Evolutionary conservation across 2,113 vertebrate genomes (phyloP).

Genomic region (Epinephelus fuscoguttatus): DNA sequence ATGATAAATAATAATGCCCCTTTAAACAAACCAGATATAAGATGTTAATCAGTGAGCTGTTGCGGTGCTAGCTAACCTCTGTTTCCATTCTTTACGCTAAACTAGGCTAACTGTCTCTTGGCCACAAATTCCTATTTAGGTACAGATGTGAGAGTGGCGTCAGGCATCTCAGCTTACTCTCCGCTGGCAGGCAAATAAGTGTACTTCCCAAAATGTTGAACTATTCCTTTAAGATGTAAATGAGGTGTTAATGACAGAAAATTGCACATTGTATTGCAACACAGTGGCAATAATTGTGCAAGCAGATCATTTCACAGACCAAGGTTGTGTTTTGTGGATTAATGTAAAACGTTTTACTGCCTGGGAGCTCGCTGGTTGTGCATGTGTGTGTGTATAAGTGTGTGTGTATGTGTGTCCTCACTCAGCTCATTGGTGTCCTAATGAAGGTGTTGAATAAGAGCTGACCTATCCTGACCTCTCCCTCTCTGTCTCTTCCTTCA

Average conservation of each 20-base stretch:
- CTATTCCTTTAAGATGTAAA: conserved; percentile 14
- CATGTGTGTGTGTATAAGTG: conserved; percentile 14
- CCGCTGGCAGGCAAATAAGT: neutral
- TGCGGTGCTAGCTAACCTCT: neutral
- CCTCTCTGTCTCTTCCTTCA: conserved; percentile 67
- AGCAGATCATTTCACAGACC: conserved; percentile 39
- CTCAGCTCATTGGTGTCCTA: conserved; percentile 68
- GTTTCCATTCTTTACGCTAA: conserved; percentile 13
- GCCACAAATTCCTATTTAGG: neutral
- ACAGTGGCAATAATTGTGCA: neutral
- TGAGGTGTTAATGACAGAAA: conserved; percentile 13
- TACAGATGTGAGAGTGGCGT: neutral
- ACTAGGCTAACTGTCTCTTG: neutral
- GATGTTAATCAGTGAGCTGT: neutral
- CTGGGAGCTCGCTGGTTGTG: conserved; percentile 6
- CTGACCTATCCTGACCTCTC: conserved; percentile 73
- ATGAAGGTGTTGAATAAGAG: conserved; percentile 80
- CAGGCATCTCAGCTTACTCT: conserved; percentile 2
- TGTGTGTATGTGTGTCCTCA: conserved; percentile 30
- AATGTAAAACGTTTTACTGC: conserved; percentile 38
- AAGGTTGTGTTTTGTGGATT: conserved; percentile 45
- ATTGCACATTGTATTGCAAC: neutral
- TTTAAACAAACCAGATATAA: too few species aligned
- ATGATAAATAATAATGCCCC: too few species aligned
- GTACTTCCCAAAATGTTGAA: neutral